phyloP scores from a whole-genome alignment of 2,888 invertebrate species.

The Nymphalis polychloros region DNA sequence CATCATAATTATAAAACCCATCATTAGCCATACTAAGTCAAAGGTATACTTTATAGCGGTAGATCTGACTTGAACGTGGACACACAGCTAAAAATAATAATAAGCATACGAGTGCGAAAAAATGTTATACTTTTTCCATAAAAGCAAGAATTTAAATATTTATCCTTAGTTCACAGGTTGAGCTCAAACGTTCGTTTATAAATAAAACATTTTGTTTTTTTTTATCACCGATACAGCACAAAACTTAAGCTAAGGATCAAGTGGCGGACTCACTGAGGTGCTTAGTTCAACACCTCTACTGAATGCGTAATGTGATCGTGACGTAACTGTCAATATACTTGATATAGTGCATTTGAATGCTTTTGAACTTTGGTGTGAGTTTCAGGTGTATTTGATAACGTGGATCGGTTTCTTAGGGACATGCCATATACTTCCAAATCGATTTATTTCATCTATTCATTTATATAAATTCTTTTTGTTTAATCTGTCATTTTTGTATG shows the following conservation, averaged over 20 bases:
- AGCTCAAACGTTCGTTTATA: background rate
- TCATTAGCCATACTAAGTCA: too few relatives aligned
- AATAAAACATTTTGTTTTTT: slow-evolving; percentile 35
- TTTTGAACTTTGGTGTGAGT: slow-evolving; percentile 19
- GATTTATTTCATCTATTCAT: background rate
- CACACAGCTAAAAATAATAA: too few relatives aligned
- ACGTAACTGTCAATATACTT: slow-evolving; percentile 58
- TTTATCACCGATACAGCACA: slow-evolving; percentile 35
- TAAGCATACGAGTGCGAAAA: too few relatives aligned
- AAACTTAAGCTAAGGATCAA: slow-evolving; percentile 42
- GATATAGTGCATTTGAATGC: slow-evolving; percentile 32
- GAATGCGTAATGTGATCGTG: slow-evolving; percentile 70
- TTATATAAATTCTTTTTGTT: background rate
- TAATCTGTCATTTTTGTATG: background rate
- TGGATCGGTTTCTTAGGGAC: slow-evolving; percentile 17
- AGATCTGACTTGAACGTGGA: too few relatives aligned
- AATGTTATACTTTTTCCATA: too few relatives aligned
- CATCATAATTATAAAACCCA: too few relatives aligned
- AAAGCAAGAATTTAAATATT: too few relatives aligned
- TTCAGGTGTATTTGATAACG: slow-evolving; percentile 16
- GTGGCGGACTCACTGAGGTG: slow-evolving; percentile 48
- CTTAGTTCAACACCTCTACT: slow-evolving; percentile 61
- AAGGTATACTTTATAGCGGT: too few relatives aligned
- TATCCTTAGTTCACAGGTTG: too few relatives aligned
- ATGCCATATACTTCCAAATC: background rate